Evolutionary conservation across 2,797 vertebrate genomes (phyloP), one percentile per base, ranked within the genome.

Genomic region (Coracias cyanogaster): DNA sequence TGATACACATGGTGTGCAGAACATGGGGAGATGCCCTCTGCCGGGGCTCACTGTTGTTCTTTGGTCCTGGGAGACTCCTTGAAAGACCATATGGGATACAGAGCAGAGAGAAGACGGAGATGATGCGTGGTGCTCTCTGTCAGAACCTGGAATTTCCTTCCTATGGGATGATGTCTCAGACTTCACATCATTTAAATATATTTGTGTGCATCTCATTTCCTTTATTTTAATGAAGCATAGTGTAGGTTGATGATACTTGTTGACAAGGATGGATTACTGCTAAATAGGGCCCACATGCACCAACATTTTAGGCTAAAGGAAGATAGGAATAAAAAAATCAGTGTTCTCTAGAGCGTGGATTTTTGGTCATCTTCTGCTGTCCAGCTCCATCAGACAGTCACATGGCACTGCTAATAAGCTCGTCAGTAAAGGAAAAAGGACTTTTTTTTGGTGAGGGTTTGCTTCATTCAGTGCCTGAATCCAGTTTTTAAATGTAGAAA

Each of bases 161-260:
- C 86, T 90, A 69, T 77, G 51, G 46, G 37, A 6, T 46, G 29
- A 72, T 91, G 43, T 70, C 82, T 96, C 62, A 72, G 89, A 85
- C 76, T 66, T 73, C 1, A 5, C 89, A 74, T 90, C 93, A 77
- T 66, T 86, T 82, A 74, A 73, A 31, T 92, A 80, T 89, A 46
- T 84, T 94, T 72, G 54, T 82, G 64, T 93, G 82, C 77, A 70
- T 97, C 82, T 96, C 49, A 96, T 97, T 96, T 97, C 94, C 96
- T 94, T 89, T 92, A 58, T 67, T 86, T 86, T 57, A 87, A 41
- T 55, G 72, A 22, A 90, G 33, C 64, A 16, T 26, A 1, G 3
- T 49, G 35, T 82, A 65, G 0, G 0, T 74, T 31, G 76, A 41
- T 73, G 51, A 45, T 86, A 55, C 45, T 95, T 16, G 58, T 91